Evolutionary conservation across 1,140 invertebrate species (phyloP).

Genomic region (Agrilus planipennis): DNA sequence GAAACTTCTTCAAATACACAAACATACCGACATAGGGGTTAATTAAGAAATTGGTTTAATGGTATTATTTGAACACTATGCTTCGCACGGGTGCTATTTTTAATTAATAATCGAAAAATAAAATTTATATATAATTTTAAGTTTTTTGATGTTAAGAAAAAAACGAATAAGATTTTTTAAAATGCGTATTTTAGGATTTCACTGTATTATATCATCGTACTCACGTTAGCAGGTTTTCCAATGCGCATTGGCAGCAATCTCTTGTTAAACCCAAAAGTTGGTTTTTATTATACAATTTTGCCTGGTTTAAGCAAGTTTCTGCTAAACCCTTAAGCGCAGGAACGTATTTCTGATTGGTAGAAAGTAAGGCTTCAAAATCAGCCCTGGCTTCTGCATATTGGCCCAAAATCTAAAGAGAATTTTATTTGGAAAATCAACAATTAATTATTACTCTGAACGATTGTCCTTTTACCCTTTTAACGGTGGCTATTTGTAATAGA

Average conservation of each 20-base stretch:
- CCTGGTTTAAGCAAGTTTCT: constrained; percentile 56
- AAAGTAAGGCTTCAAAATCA: constrained; percentile 57
- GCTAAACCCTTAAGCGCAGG: constrained; percentile 68
- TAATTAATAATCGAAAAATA: too few species aligned
- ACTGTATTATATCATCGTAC: constrained; percentile 2
- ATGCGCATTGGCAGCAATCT: constrained; percentile 54
- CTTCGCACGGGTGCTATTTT: too few species aligned
- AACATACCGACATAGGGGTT: too few species aligned
- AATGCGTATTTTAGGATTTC: too few species aligned
- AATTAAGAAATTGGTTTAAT: too few species aligned
- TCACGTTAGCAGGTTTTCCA: constrained; percentile 45
- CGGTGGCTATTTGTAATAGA: constrained; percentile 65
- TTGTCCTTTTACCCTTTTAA: constrained; percentile 46
- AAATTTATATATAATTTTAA: too few species aligned
- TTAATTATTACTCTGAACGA: neutral
- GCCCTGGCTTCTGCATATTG: constrained; percentile 56
- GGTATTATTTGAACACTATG: too few species aligned
- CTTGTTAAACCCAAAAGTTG: constrained; percentile 55
- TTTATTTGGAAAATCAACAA: neutral
- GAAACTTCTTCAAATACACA: too few species aligned
- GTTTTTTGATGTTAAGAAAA: too few species aligned
- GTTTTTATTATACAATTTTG: constrained; percentile 43
- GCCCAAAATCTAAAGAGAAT: constrained; percentile 42
- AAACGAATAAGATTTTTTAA: too few species aligned
- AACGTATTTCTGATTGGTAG: constrained; percentile 48